A percentile compares a stretch with the other conserved stretches of the same genome.
Conservation (phyloP, 2,888 invertebrate species). For the Anoncus sp. region DNA sequence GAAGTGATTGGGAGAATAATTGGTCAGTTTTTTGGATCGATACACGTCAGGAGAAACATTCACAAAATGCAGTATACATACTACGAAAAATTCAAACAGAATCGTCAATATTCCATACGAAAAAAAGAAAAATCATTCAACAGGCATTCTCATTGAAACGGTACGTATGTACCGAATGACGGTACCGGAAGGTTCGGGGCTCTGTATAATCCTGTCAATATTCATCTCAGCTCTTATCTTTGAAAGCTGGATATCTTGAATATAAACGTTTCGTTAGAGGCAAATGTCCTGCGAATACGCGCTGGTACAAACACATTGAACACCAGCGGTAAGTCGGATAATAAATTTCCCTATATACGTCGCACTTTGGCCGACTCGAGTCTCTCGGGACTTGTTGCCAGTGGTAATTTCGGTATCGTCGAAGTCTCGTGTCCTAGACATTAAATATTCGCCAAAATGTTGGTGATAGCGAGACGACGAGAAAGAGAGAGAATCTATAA, state of each 20-base stretch:
- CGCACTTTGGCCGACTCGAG: conserved; percentile 6
- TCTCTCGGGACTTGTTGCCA: background rate
- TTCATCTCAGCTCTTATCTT: conserved; percentile 45
- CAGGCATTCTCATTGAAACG: conserved; percentile 21
- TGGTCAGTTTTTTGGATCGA: background rate
- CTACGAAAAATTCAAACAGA: conserved; percentile 8
- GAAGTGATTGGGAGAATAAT: no score
- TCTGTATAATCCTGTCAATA: conserved; percentile 50
- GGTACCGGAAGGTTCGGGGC: conserved; percentile 22
- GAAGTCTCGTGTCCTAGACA: conserved; percentile 24
- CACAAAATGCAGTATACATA: conserved; percentile 17
- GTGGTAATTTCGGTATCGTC: conserved; percentile 1
- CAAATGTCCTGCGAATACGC: conserved; percentile 31
- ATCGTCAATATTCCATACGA: conserved; percentile 13
- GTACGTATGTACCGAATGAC: conserved; percentile 17
- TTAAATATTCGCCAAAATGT: background rate
- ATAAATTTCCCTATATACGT: conserved; percentile 31
- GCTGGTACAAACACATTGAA: conserved; percentile 17
- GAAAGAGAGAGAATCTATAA: background rate
- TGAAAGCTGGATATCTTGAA: background rate
- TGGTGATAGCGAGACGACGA: background rate
- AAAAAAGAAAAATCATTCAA: conserved; percentile 22
- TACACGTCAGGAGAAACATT: background rate
- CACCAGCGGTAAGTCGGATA: conserved; percentile 15
- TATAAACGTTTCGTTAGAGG: conserved; percentile 11